Percentiles rank a stretch among this genome's conserved stretches.
These are phyloP conservation scores for Lasioglossum villosulum DNA, from an alignment of 2,888 invertebrate species.

Conservation along the genomic window DNA sequence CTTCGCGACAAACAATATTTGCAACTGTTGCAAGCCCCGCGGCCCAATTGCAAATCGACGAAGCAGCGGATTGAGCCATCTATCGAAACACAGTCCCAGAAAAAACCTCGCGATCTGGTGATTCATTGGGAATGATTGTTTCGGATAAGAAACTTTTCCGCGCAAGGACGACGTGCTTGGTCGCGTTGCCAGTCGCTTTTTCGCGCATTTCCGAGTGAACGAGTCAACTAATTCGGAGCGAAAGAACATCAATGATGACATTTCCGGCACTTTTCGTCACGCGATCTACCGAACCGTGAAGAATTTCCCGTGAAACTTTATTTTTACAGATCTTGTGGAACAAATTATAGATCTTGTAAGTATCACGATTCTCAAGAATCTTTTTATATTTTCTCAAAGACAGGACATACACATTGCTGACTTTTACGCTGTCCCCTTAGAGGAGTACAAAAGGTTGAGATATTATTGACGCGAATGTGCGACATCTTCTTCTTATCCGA, in stretches of 20 bases:
- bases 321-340: no score
- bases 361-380: no score
- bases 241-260: background rate
- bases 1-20: no score
- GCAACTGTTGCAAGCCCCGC: background rate
- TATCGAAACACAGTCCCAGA: conserved; percentile 4
- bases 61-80: conserved; percentile 11
- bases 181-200: conserved; percentile 31
- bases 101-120: conserved; percentile 28
- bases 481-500: no score
- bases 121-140: conserved; percentile 45
- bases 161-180: conserved; percentile 16
- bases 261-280: background rate
- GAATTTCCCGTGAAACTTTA: background rate
- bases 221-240: conserved; percentile 14
- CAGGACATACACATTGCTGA: no score
- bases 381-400: no score
- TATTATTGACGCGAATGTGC: no score
- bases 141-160: conserved; percentile 14
- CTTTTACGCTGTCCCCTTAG: no score
- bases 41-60: background rate
- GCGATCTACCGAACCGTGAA: background rate
- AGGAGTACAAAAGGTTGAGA: no score
- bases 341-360: no score
- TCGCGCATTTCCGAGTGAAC: background rate